Base-by-base conservation (phyloP, 2,113 vertebrate species). In the Eulemur macaco region DNA sequence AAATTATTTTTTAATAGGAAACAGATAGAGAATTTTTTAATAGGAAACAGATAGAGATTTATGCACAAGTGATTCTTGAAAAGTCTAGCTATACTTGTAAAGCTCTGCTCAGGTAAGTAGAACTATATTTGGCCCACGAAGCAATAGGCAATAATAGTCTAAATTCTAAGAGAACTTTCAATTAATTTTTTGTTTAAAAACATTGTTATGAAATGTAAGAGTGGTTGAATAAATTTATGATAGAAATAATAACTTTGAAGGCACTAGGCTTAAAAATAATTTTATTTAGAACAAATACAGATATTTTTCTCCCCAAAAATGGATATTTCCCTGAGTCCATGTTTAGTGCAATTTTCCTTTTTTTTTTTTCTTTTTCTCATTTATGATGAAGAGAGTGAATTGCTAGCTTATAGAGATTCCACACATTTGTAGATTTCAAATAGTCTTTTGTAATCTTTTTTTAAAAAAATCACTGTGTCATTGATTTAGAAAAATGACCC, bases 181-280 rank as follows among this genome's bases (percentile, higher is more conserved):
- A 37, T 95, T 87, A 64, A 58, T 93, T 95, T 11, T 29, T 64
- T 83, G 10, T 92, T 77, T 34, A 69, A 52, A 89, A 83, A 93
- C 89, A 76, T 56, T 52, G 42, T 54, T 68, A 37, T 83, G 4
- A 92, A 71, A 94, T 81, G 1, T 76, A 86, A 73, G 71, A 81
- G 9, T 76, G 50, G 69, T 95, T 58, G 27, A 73, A 47, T 77
- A 88, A 73, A 80, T 60, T 20, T 74, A 58, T 82, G 23, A 64
- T 76, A 8, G 2, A 25, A 92, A 86, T 89, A 52, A 18, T 90
- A 76, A 84, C 42, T 96, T 94, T 71, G 31, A 94, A 76, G 42
- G 8, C 0, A 78, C 7, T 0, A 52, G 5, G 0, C 27, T 76
- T 87, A 84, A 92, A 97, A 89, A 37, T 45, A 60, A 31, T 58